A percentile compares a stretch with the other conserved stretches of the same genome.
phyloP scores from a whole-genome alignment of 2,113 vertebrate species.

The Oncorhynchus gorbuscha region DNA sequence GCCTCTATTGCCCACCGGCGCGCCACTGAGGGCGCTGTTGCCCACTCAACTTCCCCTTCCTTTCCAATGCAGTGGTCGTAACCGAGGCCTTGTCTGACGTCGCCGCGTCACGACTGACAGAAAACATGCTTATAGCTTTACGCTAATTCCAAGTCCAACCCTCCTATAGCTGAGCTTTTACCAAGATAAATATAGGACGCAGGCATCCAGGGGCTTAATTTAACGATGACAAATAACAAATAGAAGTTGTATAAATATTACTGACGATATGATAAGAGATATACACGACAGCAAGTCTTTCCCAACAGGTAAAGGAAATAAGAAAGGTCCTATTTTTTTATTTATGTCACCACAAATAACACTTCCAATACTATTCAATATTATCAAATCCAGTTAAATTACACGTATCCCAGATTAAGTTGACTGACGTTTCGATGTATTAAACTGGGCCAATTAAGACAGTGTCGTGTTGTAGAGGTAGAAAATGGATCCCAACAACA shows the following conservation, averaged over 20 bases:
- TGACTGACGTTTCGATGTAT: slow-evolving; percentile 76
- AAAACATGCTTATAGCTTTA: slow-evolving; percentile 48
- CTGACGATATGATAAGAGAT: slow-evolving; percentile 25
- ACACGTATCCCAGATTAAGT: slow-evolving; percentile 16
- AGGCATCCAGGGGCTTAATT: background rate
- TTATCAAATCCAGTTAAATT: background rate
- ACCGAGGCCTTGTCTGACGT: slow-evolving; percentile 90
- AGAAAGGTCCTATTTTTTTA: background rate
- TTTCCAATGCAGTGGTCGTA: slow-evolving; percentile 88
- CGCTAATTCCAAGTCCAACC: slow-evolving; percentile 48
- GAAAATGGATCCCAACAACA: slow-evolving; percentile 96
- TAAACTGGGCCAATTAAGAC: slow-evolving; percentile 97
- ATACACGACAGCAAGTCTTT: slow-evolving; percentile 29
- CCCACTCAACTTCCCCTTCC: slow-evolving; percentile 76
- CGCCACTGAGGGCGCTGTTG: slow-evolving; percentile 77
- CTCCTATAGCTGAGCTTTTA: slow-evolving; percentile 42
- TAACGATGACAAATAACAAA: background rate
- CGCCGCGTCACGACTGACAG: slow-evolving; percentile 62
- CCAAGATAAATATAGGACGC: slow-evolving; percentile 28
- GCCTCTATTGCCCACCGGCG: slow-evolving; percentile 58
- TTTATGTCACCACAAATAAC: slow-evolving; percentile 15
- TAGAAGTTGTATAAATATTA: slow-evolving; percentile 9
- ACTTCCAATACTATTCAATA: background rate
- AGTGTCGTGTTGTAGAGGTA: slow-evolving; percentile 97
- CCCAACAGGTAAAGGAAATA: background rate